A percentile compares a stretch with the other conserved stretches of the same genome.
Conservation (phyloP, 1,140 invertebrate genomes). For the Elysia chlorotica region DNA sequence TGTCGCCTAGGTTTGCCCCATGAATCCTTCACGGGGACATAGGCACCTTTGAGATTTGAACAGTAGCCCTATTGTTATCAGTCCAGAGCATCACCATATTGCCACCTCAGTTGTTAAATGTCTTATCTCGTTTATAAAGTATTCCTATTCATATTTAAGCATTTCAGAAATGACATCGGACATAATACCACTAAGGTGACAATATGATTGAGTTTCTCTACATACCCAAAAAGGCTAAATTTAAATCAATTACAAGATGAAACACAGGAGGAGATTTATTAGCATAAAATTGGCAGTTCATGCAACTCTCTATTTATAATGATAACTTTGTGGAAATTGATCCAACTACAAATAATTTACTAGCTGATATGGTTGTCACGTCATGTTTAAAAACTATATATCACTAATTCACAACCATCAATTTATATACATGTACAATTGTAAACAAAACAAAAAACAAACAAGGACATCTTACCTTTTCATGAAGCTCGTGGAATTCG, state of each 20-base stretch:
- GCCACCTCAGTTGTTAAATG: not conserved
- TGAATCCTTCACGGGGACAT: too few species aligned
- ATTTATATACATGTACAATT: too few species aligned
- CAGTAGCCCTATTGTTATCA: not conserved
- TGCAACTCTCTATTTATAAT: not conserved
- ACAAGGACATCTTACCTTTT: slow-evolving; percentile 67
- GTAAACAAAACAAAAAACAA: too few species aligned
- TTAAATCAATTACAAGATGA: not conserved
- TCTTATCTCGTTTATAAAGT: not conserved
- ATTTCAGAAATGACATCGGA: not conserved
- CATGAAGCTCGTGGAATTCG: slow-evolving; percentile 86
- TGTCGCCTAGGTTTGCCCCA: too few species aligned
- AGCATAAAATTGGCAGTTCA: not conserved
- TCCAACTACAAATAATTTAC: too few species aligned
- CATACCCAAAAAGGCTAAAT: not conserved
- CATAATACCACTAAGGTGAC: not conserved
- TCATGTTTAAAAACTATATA: too few species aligned
- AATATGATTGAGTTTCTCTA: not conserved
- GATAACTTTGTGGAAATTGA: too few species aligned
- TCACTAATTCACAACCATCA: too few species aligned
- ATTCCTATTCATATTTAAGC: not conserved
- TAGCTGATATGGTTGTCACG: too few species aligned
- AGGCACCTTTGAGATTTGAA: too few species aligned
- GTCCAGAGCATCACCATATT: not conserved
- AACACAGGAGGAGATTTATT: not conserved